These are phyloP conservation scores for Drosophila merina DNA, from an alignment of 2,888 invertebrate species.

Conservation along the genomic window DNA sequence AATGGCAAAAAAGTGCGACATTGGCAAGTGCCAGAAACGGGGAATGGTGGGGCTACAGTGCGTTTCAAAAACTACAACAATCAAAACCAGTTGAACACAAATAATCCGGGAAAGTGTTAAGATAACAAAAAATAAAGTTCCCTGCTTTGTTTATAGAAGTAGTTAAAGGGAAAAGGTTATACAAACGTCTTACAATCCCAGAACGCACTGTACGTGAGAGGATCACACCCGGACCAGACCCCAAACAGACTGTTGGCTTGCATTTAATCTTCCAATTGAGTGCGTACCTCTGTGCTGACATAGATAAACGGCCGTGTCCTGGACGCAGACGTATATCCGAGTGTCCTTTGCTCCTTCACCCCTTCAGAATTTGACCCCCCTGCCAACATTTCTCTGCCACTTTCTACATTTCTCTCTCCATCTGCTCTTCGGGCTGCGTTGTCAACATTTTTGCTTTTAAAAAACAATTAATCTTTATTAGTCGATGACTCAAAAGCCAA, in stretches of 20 bases:
- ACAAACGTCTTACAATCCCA: neutral
- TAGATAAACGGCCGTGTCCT: slow-evolving; percentile 72
- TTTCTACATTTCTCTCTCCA: neutral
- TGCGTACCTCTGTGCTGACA: slow-evolving; percentile 69
- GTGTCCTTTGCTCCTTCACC: slow-evolving; percentile 29
- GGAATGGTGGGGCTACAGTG: slow-evolving; percentile 24
- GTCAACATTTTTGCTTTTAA: slow-evolving; percentile 74
- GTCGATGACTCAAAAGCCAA: slow-evolving; percentile 76
- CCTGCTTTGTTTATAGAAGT: neutral
- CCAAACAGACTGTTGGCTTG: slow-evolving; percentile 42
- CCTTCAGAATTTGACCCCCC: neutral
- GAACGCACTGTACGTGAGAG: slow-evolving; percentile 14
- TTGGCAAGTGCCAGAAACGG: slow-evolving; percentile 30
- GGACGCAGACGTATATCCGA: slow-evolving; percentile 41
- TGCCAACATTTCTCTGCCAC: neutral
- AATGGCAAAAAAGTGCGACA: slow-evolving; percentile 23
- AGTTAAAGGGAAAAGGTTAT: neutral
- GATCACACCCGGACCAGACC: slow-evolving; percentile 22
- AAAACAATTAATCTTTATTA: slow-evolving; percentile 79
- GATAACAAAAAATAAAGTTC: neutral
- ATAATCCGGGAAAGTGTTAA: neutral
- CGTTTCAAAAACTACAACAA: slow-evolving; percentile 1
- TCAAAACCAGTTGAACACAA: neutral
- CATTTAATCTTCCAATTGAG: slow-evolving; percentile 79
- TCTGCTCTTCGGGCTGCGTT: slow-evolving; percentile 21